Percentiles rank a stretch among this genome's conserved stretches.
phyloP scores from a whole-genome alignment of 1,140 invertebrate genomes.

The Myzus persicae region DNA sequence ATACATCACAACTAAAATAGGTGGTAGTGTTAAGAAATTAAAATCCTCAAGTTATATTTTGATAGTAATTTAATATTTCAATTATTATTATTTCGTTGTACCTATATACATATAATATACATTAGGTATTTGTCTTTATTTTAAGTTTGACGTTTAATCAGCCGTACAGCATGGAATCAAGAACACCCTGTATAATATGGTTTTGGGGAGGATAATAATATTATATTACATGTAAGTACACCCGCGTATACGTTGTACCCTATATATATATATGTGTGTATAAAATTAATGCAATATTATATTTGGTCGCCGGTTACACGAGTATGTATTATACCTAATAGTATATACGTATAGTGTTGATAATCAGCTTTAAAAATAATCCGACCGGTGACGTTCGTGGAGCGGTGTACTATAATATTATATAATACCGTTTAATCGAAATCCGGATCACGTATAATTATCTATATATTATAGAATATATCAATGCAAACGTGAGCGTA shows the following conservation, averaged over 20 bases:
- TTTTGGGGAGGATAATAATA: constrained; percentile 17
- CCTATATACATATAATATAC: neutral
- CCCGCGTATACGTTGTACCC: neutral
- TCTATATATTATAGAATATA: neutral
- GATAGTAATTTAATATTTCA: neutral
- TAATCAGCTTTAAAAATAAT: constrained; percentile 33
- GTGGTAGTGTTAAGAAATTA: too few relatives aligned
- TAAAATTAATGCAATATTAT: neutral
- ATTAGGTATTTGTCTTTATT: neutral
- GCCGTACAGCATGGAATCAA: neutral
- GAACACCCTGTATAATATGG: neutral
- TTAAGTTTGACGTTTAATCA: neutral
- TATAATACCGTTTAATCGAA: constrained; percentile 33
- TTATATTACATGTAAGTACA: neutral
- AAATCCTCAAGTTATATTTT: too few relatives aligned
- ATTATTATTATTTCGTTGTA: neutral
- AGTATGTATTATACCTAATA: neutral
- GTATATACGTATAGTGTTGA: neutral
- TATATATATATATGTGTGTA: neutral
- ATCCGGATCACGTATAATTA: constrained; percentile 11
- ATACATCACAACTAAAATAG: too few relatives aligned
- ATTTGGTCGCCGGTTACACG: neutral
- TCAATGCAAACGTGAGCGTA: neutral
- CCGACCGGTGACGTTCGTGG: neutral
- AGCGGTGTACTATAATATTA: neutral